These are phyloP conservation scores for Acyrthosiphon pisum DNA, from an alignment of 1,140 invertebrate species.

Conservation along the genomic window DNA sequence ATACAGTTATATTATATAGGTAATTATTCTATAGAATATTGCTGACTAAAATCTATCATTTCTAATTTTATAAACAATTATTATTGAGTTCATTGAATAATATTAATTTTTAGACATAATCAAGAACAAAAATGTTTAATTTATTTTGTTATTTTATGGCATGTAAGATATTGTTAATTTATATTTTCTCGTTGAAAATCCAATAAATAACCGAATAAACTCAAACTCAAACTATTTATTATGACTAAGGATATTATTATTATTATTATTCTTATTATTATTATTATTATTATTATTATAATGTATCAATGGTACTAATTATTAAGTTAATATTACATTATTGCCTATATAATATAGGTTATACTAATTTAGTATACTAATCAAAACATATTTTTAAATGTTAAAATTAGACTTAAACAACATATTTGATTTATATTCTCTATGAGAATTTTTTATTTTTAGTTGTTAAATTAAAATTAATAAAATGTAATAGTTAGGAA, in stretches of 20 bases:
- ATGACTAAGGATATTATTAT: background rate
- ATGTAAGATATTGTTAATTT: background rate
- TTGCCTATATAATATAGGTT: background rate
- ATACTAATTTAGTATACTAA: too few species aligned
- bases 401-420: background rate
- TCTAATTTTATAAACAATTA: background rate
- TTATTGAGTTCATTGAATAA: background rate
- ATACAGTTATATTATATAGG: background rate
- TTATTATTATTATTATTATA: constrained; percentile 10
- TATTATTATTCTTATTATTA: too few species aligned
- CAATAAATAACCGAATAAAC: background rate
- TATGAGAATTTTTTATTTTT: background rate
- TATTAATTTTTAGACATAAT: background rate
- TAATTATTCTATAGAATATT: background rate
- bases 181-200: background rate
- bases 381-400: background rate
- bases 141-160: background rate
- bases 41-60: background rate
- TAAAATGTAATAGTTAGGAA: constrained; percentile 10
- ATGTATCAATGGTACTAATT: background rate
- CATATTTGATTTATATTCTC: background rate
- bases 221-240: background rate
- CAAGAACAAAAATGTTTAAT: background rate
- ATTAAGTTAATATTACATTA: background rate
- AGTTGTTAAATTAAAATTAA: background rate